These are phyloP conservation scores for Lordiphosa clarofinis DNA, from an alignment of 1,140 invertebrate genomes.

Conservation along the genomic window DNA sequence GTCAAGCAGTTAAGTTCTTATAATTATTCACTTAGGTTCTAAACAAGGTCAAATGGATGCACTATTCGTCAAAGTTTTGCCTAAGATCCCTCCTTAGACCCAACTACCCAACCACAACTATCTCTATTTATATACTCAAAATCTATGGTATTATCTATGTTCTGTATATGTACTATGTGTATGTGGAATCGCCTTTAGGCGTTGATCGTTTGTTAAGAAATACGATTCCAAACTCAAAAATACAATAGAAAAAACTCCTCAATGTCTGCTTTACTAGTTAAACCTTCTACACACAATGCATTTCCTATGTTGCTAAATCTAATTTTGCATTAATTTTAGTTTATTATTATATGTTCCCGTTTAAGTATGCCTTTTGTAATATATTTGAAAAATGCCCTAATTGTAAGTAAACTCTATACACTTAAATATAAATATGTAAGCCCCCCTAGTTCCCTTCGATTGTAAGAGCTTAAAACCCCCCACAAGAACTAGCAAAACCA, in stretches of 20 bases:
- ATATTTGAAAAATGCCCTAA: constrained; percentile 66
- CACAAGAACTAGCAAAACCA: constrained; percentile 27
- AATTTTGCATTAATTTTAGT: constrained; percentile 41
- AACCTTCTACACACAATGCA: constrained; percentile 24
- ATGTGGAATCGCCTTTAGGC: constrained; percentile 15
- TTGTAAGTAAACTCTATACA: constrained; percentile 52
- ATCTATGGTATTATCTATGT: constrained; percentile 73
- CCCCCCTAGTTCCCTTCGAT: constrained; percentile 33
- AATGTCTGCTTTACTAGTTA: constrained; percentile 36
- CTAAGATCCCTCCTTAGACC: background rate
- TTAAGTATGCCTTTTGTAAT: constrained; percentile 70
- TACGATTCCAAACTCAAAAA: background rate
- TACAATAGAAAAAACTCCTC: constrained; percentile 9
- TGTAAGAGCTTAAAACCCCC: constrained; percentile 56
- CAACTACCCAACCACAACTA: constrained; percentile 36
- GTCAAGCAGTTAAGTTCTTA: too few species aligned
- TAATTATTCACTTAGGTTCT: too few species aligned
- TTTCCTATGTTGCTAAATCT: constrained; percentile 53
- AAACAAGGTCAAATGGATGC: too few species aligned
- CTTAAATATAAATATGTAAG: constrained; percentile 17
- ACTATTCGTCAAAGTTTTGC: too few species aligned
- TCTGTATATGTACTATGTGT: constrained; percentile 40
- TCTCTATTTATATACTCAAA: constrained; percentile 53
- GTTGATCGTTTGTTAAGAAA: constrained; percentile 43
- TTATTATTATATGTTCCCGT: constrained; percentile 20